phyloP scores from a whole-genome alignment of 1,140 invertebrate genomes.

The Danaus melanippus region DNA sequence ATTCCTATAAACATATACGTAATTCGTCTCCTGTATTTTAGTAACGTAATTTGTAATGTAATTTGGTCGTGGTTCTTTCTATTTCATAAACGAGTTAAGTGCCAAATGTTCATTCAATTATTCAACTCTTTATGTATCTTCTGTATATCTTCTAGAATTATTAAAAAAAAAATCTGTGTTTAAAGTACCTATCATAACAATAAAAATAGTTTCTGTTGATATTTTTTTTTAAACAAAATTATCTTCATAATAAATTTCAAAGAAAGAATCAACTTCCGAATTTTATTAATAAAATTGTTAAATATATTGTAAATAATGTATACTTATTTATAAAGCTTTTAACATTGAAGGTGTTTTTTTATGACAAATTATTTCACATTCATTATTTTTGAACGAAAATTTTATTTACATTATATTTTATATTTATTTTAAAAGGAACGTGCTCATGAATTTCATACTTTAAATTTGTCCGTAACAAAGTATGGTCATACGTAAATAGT shows the following conservation, averaged over 20 bases:
- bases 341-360: conserved; percentile 16
- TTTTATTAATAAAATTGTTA: conserved; percentile 50
- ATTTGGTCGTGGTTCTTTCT: conserved; percentile 63
- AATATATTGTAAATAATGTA: conserved; percentile 62
- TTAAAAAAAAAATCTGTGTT: background rate
- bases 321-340: conserved; percentile 53
- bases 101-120: conserved; percentile 50
- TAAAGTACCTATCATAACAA: background rate
- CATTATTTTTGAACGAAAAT: conserved; percentile 17
- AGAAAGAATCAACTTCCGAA: conserved; percentile 55
- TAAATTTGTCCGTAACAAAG: conserved; percentile 56
- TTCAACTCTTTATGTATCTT: conserved; percentile 14
- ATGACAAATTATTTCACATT: conserved; percentile 48
- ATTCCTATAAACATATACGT: conserved; percentile 72
- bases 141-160: conserved; percentile 1
- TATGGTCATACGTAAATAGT: conserved; percentile 67
- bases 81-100: conserved; percentile 36
- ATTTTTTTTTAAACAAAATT: background rate
- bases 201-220: background rate
- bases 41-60: conserved; percentile 30
- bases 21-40: conserved; percentile 58
- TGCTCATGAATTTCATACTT: conserved; percentile 62
- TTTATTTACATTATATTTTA: conserved; percentile 20
- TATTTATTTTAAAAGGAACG: conserved; percentile 53
- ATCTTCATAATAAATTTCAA: conserved; percentile 5